A percentile compares a stretch with the other conserved stretches of the same genome.
phyloP scores from a whole-genome alignment of 2,113 vertebrate genomes.

The Pontoporia blainvillei region DNA sequence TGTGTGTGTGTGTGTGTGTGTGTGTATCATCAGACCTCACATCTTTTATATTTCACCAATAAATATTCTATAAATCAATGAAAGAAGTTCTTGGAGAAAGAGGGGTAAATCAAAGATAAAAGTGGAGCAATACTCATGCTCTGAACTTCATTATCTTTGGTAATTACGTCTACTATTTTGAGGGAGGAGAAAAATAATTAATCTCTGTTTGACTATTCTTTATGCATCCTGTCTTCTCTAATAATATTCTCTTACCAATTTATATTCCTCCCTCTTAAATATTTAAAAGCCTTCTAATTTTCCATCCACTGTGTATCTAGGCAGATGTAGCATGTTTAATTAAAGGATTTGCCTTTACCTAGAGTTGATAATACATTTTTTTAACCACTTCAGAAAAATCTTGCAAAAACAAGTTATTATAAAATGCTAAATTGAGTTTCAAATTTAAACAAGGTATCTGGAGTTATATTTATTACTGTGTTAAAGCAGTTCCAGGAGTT shows the following conservation, averaged over 20 bases:
- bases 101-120: neutral
- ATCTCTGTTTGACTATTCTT: slow-evolving; percentile 74
- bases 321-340: slow-evolving; percentile 67
- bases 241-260: slow-evolving; percentile 70
- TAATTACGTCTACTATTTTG: slow-evolving; percentile 44
- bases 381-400: slow-evolving; percentile 22
- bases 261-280: slow-evolving; percentile 76
- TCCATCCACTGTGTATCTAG: slow-evolving; percentile 62
- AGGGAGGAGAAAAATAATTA: slow-evolving; percentile 52
- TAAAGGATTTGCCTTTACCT: slow-evolving; percentile 69
- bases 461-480: neutral
- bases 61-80: neutral
- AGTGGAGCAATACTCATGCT: neutral
- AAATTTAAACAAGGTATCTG: neutral
- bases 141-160: neutral
- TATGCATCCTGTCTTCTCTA: slow-evolving; percentile 60
- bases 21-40: neutral
- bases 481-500: neutral
- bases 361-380: slow-evolving; percentile 58
- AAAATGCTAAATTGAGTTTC: slow-evolving; percentile 32
- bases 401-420: slow-evolving; percentile 58
- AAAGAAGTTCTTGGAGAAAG: neutral
- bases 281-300: slow-evolving; percentile 74
- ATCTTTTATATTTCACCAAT: neutral
- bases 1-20: neutral